Percentiles rank a stretch among this genome's conserved stretches.
Conservation (phyloP, 2,113 vertebrate species). For the Apteryx owenii region DNA sequence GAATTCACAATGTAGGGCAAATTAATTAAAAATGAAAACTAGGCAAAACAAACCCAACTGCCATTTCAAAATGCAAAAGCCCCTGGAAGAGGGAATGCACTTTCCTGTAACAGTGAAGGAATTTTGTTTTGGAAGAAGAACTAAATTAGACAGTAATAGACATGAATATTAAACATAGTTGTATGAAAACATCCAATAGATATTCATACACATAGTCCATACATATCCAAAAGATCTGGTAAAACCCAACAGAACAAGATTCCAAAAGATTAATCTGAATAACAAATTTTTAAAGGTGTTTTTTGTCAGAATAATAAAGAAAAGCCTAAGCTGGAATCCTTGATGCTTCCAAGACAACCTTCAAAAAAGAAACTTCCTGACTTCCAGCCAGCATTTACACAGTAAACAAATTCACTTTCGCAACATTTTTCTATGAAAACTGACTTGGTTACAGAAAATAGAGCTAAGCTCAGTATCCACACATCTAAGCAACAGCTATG, state of each 20-base stretch:
- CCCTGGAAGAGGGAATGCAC: not conserved
- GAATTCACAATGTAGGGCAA: not conserved
- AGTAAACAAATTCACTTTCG: not conserved
- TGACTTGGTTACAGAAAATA: constrained; percentile 18
- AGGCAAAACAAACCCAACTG: not conserved
- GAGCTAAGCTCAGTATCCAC: not conserved
- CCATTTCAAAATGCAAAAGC: not conserved
- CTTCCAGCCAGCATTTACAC: constrained; percentile 16
- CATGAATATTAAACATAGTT: not conserved
- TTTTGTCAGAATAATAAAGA: not conserved
- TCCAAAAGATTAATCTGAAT: not conserved
- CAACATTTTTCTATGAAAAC: not conserved
- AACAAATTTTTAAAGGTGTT: not conserved
- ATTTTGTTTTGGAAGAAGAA: not conserved
- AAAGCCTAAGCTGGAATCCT: not conserved
- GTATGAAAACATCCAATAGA: not conserved
- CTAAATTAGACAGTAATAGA: not conserved
- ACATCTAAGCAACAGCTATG: not conserved
- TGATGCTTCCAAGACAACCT: constrained; percentile 6
- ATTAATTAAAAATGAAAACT: not conserved
- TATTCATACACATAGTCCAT: not conserved
- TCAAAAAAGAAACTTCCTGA: constrained; percentile 13
- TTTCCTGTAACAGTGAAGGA: not conserved
- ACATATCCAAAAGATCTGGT: not conserved
- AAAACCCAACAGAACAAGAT: not conserved